Conservation (phyloP, 2,797 vertebrate species). For the Sebastes iracundus region DNA sequence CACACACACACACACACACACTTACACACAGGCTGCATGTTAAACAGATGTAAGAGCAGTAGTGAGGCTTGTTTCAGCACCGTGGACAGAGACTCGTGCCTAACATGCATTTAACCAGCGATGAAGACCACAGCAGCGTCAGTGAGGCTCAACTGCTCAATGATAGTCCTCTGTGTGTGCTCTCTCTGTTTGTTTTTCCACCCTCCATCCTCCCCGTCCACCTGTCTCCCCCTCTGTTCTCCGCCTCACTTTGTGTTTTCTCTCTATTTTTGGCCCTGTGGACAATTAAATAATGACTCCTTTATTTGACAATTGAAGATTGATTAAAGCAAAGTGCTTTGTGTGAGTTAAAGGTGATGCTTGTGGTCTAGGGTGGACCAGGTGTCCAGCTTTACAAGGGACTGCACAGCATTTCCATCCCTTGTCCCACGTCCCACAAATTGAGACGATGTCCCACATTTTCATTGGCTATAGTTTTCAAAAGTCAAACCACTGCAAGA, state of each 20-base stretch:
- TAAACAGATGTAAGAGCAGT: conserved; percentile 45
- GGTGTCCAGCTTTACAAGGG: no score
- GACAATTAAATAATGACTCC: neutral
- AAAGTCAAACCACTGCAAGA: no score
- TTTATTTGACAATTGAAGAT: conserved; percentile 22
- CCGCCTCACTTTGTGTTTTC: neutral
- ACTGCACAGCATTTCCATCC: no score
- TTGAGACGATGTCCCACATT: no score
- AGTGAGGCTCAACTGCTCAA: conserved; percentile 24
- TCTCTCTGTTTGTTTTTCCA: conserved; percentile 62
- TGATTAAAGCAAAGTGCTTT: conserved; percentile 32
- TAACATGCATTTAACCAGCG: neutral
- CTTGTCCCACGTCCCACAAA: no score
- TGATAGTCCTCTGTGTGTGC: conserved; percentile 32
- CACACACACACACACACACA: conserved; percentile 17
- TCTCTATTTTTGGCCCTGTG: neutral
- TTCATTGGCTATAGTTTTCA: no score
- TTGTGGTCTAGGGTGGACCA: neutral
- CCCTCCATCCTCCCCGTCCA: conserved; percentile 31
- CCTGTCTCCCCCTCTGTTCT: conserved; percentile 32
- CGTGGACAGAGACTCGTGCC: conserved; percentile 72
- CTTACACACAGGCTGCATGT: conserved; percentile 48
- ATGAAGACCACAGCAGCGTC: conserved; percentile 26
- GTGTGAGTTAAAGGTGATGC: neutral
- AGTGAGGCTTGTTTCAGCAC: conserved; percentile 71